These are phyloP conservation scores for Osmerus eperlanus DNA, from an alignment of 2,113 vertebrate species.

Conservation along the genomic window DNA sequence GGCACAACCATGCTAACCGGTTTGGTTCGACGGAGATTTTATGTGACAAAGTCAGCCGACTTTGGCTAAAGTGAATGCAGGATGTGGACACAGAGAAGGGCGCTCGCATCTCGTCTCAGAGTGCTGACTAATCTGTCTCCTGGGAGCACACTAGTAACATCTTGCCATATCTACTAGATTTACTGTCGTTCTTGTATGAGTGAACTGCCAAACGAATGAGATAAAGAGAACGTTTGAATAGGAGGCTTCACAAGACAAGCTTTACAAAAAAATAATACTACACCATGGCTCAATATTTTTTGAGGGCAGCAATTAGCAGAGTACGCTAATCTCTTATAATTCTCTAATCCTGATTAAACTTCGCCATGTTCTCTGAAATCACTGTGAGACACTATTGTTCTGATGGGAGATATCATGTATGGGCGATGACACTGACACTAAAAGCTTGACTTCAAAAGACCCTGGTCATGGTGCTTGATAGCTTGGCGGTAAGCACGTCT, in stretches of 20 bases:
- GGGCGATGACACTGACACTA: background rate
- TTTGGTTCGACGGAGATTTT: constrained; percentile 8
- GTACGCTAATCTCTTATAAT: constrained; percentile 2
- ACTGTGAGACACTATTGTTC: background rate
- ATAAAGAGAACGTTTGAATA: too few relatives aligned
- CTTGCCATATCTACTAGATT: too few relatives aligned
- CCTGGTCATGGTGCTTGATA: background rate
- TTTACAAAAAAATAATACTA: too few relatives aligned
- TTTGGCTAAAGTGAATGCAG: too few relatives aligned
- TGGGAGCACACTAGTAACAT: too few relatives aligned
- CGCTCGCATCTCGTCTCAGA: too few relatives aligned
- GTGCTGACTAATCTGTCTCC: too few relatives aligned
- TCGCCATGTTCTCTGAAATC: constrained; percentile 4
- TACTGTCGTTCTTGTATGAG: too few relatives aligned
- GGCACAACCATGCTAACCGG: constrained; percentile 37
- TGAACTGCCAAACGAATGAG: too few relatives aligned
- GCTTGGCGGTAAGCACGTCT: background rate
- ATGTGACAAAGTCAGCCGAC: background rate
- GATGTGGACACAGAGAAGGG: too few relatives aligned
- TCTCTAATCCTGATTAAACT: constrained; percentile 5
- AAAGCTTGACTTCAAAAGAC: constrained; percentile 2
- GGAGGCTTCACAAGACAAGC: too few relatives aligned
- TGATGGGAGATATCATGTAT: background rate
- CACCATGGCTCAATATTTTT: background rate
- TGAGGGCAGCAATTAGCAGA: background rate